phyloP scores from a whole-genome alignment of 2,888 invertebrate species.

The Stenolophus ochropezus region DNA sequence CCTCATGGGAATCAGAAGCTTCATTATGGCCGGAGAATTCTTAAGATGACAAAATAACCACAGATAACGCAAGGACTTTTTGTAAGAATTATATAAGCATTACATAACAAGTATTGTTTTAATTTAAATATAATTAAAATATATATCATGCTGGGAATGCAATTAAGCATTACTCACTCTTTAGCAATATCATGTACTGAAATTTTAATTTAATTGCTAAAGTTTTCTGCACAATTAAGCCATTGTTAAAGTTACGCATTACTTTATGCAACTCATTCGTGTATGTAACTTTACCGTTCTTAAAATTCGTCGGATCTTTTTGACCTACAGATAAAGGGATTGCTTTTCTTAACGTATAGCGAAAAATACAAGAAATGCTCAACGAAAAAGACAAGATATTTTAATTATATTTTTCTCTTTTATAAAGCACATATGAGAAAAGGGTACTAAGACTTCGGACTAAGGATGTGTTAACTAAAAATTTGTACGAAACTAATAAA shows the following conservation, averaged over 20 bases:
- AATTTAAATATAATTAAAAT: constrained; percentile 22
- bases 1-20: not conserved
- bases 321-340: no score
- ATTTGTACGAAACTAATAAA: no score
- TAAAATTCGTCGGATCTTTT: no score
- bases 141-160: constrained; percentile 2
- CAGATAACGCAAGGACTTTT: constrained; percentile 9
- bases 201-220: not conserved
- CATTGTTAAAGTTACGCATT: not conserved
- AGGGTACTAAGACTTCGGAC: no score
- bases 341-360: no score
- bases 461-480: no score
- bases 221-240: not conserved
- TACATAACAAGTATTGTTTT: constrained; percentile 23
- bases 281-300: not conserved
- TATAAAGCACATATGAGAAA: no score
- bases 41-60: constrained; percentile 10
- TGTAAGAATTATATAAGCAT: constrained; percentile 24
- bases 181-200: not conserved
- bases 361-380: no score
- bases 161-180: not conserved
- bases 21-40: not conserved
- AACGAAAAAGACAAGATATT: no score
- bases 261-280: not conserved
- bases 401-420: no score